phyloP scores from a whole-genome alignment of 1,140 invertebrate species.

The Grapholita molesta region DNA sequence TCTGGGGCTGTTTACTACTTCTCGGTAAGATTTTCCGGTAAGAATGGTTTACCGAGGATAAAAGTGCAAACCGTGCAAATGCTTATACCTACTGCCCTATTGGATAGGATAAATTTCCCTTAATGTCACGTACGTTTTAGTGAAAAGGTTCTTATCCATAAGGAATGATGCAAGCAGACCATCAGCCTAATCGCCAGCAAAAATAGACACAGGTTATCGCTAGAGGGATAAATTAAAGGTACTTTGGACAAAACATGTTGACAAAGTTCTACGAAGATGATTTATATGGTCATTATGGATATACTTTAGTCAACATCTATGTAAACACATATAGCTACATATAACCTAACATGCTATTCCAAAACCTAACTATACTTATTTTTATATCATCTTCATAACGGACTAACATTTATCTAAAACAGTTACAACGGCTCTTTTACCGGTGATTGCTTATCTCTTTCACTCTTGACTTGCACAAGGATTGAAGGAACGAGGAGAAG shows the following conservation, averaged over 20 bases:
- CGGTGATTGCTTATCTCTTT: not conserved
- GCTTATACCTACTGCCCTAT: no score
- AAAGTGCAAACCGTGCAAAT: not conserved
- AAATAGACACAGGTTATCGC: no score
- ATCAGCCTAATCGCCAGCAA: no score
- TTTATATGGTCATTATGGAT: no score
- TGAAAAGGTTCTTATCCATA: no score
- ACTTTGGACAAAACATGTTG: no score
- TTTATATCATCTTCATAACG: slow-evolving; percentile 1
- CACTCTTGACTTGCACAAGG: not conserved
- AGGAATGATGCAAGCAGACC: no score
- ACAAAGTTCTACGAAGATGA: no score
- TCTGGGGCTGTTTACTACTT: not conserved
- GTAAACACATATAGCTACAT: not conserved
- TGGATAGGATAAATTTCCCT: no score
- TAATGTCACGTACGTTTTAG: no score
- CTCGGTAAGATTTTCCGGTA: not conserved
- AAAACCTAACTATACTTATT: not conserved
- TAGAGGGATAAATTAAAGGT: no score
- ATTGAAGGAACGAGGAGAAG: not conserved
- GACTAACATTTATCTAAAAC: not conserved
- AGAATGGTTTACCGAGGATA: not conserved
- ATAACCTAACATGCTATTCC: not conserved
- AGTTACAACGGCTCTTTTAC: not conserved
- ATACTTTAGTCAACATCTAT: not conserved